Evolutionary conservation across 2,888 invertebrate genomes (phyloP).

Genomic region (Melanostoma mellinum): DNA sequence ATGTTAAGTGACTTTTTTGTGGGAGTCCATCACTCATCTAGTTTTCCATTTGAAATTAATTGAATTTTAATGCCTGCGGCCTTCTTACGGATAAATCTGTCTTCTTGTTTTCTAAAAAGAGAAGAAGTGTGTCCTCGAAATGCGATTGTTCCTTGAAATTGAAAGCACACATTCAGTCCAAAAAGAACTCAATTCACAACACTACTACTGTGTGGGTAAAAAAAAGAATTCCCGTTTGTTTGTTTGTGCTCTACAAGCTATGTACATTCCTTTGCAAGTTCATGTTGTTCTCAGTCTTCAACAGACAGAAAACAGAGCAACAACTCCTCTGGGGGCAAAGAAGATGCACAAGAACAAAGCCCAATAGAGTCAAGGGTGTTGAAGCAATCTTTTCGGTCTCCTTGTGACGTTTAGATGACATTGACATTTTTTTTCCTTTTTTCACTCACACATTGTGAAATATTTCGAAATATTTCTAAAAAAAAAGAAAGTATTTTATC

Average conservation of each 20-base stretch:
- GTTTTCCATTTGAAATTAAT: not conserved
- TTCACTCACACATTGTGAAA: slow-evolving; percentile 4
- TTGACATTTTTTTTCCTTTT: slow-evolving; percentile 37
- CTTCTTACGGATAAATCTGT: slow-evolving; percentile 22
- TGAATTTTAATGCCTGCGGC: slow-evolving; percentile 26
- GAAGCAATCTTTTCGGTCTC: slow-evolving; percentile 47
- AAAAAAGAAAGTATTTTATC: slow-evolving; percentile 31
- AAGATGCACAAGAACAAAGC: slow-evolving; percentile 44
- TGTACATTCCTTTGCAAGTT: slow-evolving; percentile 33
- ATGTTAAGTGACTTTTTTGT: too few relatives aligned
- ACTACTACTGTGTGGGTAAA: not conserved
- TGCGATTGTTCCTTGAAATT: slow-evolving; percentile 18
- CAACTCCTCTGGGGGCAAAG: slow-evolving; percentile 37
- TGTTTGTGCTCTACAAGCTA: not conserved
- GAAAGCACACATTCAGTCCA: slow-evolving; percentile 45
- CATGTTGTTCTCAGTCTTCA: slow-evolving; percentile 7
- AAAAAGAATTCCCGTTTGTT: slow-evolving; percentile 6
- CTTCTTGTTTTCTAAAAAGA: not conserved
- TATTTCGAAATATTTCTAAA: slow-evolving; percentile 11
- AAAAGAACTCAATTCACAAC: not conserved
- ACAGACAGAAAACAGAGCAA: slow-evolving; percentile 4
- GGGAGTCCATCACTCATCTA: not conserved
- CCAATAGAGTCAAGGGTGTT: slow-evolving; percentile 46
- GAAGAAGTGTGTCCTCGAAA: slow-evolving; percentile 8
- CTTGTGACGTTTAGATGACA: slow-evolving; percentile 53